Base-by-base conservation (phyloP, 1,140 invertebrate species). In the Dryas iulia region DNA sequence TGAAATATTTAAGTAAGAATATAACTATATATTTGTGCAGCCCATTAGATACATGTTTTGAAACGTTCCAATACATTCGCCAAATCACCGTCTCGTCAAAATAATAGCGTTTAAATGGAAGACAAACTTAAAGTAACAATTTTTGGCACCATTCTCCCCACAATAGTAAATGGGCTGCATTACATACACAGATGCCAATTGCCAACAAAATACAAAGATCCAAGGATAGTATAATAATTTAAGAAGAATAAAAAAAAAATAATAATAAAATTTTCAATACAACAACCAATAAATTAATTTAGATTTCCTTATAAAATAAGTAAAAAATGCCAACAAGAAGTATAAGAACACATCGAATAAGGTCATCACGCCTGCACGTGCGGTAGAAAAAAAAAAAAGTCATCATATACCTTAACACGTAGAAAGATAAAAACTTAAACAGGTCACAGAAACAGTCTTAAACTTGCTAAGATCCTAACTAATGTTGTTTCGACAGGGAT, bases 231-330 rank as follows among this genome's bases (percentile, higher is more conserved):
- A 86, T 76, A 89, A 91, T 87, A 90, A 89, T 89, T 88, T 88
- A 88, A 84, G 77, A 88, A 84, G 77, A 82, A n/a, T n/a, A n/a
- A n/a, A 83, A 84, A 87, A 83, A 81, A 83, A 84, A 87, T 82
- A 81, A 83, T 81, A 88, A 87, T 87, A 83, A 89, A 90, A 89
- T 84, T 91, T 90, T 90, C 79, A 89, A 91, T 90, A 86, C 84
- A 91, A 91, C 86, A 91, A 91, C 89, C 88, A 90, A 91, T 91
- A 91, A 91, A 90, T 90, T 91, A 91, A 90, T 91, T 91, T 91
- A 86, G 89, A 87, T n/a, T 83, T 83, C 81, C 88, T 91, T 89
- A 90, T 89, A 91, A 91, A 91, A 90, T 91, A 91, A 89, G 87
- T 90, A 47, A 90, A 89, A 89, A 91, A 89, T 87, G 87, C 89